Conservation (phyloP, 2,888 invertebrate species). For the Spodoptera littoralis region DNA sequence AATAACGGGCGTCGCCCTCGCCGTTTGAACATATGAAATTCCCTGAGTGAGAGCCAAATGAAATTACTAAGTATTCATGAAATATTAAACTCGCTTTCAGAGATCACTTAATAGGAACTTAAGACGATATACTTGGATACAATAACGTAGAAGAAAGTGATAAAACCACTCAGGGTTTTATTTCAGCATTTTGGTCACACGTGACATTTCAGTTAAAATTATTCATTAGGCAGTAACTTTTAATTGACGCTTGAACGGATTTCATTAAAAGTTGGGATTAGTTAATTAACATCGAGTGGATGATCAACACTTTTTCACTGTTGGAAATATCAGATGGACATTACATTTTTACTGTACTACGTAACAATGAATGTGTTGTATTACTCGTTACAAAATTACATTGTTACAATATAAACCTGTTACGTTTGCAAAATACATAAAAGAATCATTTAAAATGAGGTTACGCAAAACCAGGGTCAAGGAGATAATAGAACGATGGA, state of each 20-base stretch:
- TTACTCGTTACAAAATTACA: conserved; percentile 24
- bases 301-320: neutral
- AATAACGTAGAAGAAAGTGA: conserved; percentile 8
- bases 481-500: neutral
- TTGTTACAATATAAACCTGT: conserved; percentile 12
- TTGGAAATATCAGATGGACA: neutral
- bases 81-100: conserved; percentile 48
- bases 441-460: neutral
- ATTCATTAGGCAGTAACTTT: conserved; percentile 22
- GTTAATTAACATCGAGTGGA: neutral
- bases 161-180: neutral
- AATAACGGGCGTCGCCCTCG: conserved; percentile 28
- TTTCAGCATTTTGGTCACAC: neutral
- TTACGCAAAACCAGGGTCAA: conserved; percentile 2
- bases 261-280: conserved; percentile 1
- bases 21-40: conserved; percentile 55
- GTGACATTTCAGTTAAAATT: neutral
- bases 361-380: neutral
- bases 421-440: conserved; percentile 16
- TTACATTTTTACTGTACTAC: neutral
- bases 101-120: conserved; percentile 35
- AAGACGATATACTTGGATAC: conserved; percentile 20
- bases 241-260: conserved; percentile 5
- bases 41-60: conserved; percentile 47
- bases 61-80: conserved; percentile 58